Percentiles rank a stretch among this genome's conserved stretches.
phyloP scores from a whole-genome alignment of 2,797 vertebrate species.

The Philypnodon macrostomus region DNA sequence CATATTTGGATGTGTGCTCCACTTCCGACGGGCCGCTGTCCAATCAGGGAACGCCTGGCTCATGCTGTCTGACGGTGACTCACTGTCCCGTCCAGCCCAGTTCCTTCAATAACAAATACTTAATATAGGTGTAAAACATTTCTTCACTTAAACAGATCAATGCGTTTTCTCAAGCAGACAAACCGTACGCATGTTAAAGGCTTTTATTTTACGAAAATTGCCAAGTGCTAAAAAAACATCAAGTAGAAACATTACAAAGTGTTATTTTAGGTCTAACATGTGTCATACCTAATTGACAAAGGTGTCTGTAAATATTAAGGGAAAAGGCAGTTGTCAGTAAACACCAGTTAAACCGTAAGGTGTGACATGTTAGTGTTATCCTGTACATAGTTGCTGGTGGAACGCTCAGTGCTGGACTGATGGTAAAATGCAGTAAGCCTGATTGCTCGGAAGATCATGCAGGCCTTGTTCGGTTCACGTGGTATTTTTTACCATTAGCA shows the following conservation, averaged over 20 bases:
- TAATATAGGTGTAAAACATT: neutral
- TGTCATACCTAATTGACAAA: slow-evolving; percentile 61
- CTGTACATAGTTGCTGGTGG: slow-evolving; percentile 63
- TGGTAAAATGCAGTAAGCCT: slow-evolving; percentile 34
- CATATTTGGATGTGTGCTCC: slow-evolving; percentile 63
- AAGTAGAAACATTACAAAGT: slow-evolving; percentile 75
- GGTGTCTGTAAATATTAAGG: slow-evolving; percentile 60
- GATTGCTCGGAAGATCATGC: slow-evolving; percentile 30
- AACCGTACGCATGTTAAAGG: slow-evolving; percentile 39
- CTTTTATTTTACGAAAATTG: slow-evolving; percentile 70
- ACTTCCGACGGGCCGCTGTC: slow-evolving; percentile 60
- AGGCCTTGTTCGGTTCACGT: slow-evolving; percentile 21
- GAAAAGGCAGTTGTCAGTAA: slow-evolving; percentile 74
- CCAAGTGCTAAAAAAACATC: slow-evolving; percentile 73
- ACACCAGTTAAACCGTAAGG: slow-evolving; percentile 49
- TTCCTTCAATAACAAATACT: slow-evolving; percentile 51
- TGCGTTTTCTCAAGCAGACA: slow-evolving; percentile 10
- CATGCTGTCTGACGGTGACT: slow-evolving; percentile 49
- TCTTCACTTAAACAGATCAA: neutral
- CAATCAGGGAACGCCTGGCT: slow-evolving; percentile 51
- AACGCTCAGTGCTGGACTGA: slow-evolving; percentile 55
- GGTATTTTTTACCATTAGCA: slow-evolving; percentile 20
- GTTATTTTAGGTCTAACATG: slow-evolving; percentile 58
- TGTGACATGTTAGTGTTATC: slow-evolving; percentile 61
- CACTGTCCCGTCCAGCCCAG: slow-evolving; percentile 49